Evolutionary conservation across 2,888 invertebrate species (phyloP).

Genomic region (Mesopsocus fuscifrons): DNA sequence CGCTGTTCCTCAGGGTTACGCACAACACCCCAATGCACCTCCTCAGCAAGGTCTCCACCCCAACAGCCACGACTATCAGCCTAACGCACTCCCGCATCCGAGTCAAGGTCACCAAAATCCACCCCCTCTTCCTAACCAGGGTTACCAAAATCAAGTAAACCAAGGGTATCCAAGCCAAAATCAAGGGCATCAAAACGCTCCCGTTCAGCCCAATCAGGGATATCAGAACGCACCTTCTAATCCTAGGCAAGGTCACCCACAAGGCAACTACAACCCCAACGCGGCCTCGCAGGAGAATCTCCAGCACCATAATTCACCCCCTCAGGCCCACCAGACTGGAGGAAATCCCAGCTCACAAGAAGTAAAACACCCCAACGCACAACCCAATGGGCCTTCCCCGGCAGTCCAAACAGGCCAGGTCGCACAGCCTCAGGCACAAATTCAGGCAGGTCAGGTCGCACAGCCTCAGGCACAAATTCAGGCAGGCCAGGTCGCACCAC

Average conservation of each 20-base stretch:
- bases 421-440: neutral
- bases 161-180: slow-evolving; percentile 16
- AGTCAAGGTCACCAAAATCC: no score
- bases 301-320: slow-evolving; percentile 11
- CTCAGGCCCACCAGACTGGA: slow-evolving; percentile 11
- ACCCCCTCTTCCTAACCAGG: no score
- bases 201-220: slow-evolving; percentile 16
- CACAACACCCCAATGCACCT: slow-evolving; percentile 16
- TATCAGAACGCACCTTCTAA: slow-evolving; percentile 17
- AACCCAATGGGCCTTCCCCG: neutral
- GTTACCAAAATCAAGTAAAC: no score
- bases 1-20: slow-evolving; percentile 12
- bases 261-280: no score
- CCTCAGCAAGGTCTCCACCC: slow-evolving; percentile 16
- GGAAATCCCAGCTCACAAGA: slow-evolving; percentile 17
- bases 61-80: no score
- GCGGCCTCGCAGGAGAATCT: slow-evolving; percentile 11
- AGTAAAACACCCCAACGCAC: slow-evolving; percentile 5
- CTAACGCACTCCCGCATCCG: no score
- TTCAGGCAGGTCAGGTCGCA: neutral
- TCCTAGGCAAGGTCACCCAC: slow-evolving; percentile 19
- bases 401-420: neutral
- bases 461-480: neutral
- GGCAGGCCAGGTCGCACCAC: neutral
- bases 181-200: slow-evolving; percentile 16